Conservation (phyloP, 1,140 invertebrate species). For the Drosophila nigrodunni region DNA sequence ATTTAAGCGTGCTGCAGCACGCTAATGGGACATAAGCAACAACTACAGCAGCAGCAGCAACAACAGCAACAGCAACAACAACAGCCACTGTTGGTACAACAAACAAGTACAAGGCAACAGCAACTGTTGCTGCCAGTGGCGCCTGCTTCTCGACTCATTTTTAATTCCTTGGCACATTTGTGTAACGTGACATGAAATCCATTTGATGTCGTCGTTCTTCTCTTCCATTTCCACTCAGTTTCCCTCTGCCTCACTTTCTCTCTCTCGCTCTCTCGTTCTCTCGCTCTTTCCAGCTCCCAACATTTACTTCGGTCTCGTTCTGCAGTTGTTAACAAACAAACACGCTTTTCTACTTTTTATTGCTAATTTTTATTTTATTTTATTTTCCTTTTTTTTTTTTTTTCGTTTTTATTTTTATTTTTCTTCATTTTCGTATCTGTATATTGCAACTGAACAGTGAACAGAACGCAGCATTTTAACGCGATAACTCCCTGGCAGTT, state of each 20-base stretch:
- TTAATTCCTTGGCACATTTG: conserved; percentile 82
- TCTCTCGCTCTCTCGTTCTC: background rate
- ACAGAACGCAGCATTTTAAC: conserved; percentile 70
- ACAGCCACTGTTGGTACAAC: conserved; percentile 56
- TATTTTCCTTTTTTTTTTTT: conserved; percentile 27
- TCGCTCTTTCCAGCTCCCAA: background rate
- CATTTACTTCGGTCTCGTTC: conserved; percentile 38
- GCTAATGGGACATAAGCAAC: conserved; percentile 73
- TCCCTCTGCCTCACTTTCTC: background rate
- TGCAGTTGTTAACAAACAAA: conserved; percentile 81
- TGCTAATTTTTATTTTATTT: conserved; percentile 82
- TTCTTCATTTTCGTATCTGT: conserved; percentile 54
- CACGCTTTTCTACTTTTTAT: conserved; percentile 83
- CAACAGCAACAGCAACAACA: conserved; percentile 41
- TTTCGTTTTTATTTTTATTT: conserved; percentile 27
- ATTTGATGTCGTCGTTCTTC: conserved; percentile 72
- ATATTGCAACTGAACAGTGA: conserved; percentile 37
- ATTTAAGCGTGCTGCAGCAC: conserved; percentile 76
- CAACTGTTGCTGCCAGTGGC: conserved; percentile 68
- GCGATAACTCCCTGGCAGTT: conserved; percentile 82
- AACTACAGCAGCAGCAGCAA: conserved; percentile 27
- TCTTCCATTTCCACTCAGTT: conserved; percentile 15
- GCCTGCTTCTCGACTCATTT: conserved; percentile 69
- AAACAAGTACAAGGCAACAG: conserved; percentile 58
- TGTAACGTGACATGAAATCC: conserved; percentile 82